Evolutionary conservation across 2,888 invertebrate species (phyloP), one percentile per base, ranked within the genome.

Genomic region (Caenorhabditis panamensis): DNA sequence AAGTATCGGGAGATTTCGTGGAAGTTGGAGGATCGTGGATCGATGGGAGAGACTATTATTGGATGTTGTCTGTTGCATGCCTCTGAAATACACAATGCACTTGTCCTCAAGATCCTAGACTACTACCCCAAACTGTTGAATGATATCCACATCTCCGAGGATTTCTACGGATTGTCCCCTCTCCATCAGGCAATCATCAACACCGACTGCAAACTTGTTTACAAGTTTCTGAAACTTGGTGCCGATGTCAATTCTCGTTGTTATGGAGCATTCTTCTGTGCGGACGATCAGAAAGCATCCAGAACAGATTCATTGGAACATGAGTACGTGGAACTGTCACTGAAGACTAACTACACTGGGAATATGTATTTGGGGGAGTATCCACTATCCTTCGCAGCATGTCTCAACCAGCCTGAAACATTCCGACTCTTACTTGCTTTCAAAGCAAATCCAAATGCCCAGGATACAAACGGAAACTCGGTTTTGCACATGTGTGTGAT

Each of bases 341-440:
- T 94, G 0, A 93, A 95, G 83, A 96, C 96, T 0, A 95, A 95
- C 92, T 96, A 96, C 90, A 94, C 94, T 86, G 96, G 95, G 95
- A 96, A 96, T 91, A 96, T 97, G 0, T 98, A 98, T 91, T 98
- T 97, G 96, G 98, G 98, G 22, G 98, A 98, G 92, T 98, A 96
- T 92, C 97, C 98, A 0, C 92, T 98, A 49, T 95, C 95, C 81
- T 98, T 99, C 92, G 96, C 98, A 0, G 97, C 97, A 0, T 97
- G 97, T 89, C 93, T 97, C 13, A 95, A 95, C 44, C 87, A 0
- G 96, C 97, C 97, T 91, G 98, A 99, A 91, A 96, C 96, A 91
- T 97, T 96, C 90, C 94, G 98, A 0, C 93, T 99, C 89, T 95
- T 98, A 87, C 44, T 87, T 71, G 96, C 97, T 0, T 94, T 96